phyloP scores from a whole-genome alignment of 35 echinoderm and acorn worm species.

The Lytechinus pictus region DNA sequence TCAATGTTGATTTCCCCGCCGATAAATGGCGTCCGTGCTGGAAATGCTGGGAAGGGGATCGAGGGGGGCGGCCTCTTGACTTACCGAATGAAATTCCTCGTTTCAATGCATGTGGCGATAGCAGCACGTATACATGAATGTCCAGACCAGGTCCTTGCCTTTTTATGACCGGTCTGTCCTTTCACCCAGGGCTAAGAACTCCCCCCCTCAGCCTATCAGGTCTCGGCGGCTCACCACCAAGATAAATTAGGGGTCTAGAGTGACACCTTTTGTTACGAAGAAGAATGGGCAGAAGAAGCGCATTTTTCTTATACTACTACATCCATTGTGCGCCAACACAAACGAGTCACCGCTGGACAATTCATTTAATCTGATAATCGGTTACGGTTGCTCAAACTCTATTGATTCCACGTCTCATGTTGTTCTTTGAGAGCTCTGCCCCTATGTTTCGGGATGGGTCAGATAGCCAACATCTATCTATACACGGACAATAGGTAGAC shows the following conservation, averaged over 20 bases:
- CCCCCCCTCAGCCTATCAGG: background rate
- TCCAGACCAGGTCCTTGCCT: background rate
- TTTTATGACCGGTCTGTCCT: background rate
- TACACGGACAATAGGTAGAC: background rate
- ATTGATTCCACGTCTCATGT: background rate
- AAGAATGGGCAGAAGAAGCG: background rate
- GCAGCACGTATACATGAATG: background rate
- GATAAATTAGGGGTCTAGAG: background rate
- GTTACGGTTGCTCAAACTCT: constrained; percentile 4
- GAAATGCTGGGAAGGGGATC: background rate
- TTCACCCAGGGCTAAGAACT: background rate
- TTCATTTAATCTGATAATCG: constrained; percentile 38
- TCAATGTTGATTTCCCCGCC: background rate
- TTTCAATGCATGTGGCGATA: background rate
- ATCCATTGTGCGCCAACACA: background rate
- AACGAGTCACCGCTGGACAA: constrained; percentile 7
- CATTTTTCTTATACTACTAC: constrained; percentile 14
- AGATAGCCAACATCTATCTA: constrained; percentile 8
- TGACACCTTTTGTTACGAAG: constrained; percentile 26
- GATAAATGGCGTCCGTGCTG: background rate
- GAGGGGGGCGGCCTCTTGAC: background rate
- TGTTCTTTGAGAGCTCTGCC: background rate
- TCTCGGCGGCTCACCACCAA: background rate
- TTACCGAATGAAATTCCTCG: background rate
- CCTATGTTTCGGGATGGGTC: background rate